Evolutionary conservation across 1,140 invertebrate genomes (phyloP), one percentile per base, ranked within the genome.

Genomic region (Drosophila athabasca): DNA sequence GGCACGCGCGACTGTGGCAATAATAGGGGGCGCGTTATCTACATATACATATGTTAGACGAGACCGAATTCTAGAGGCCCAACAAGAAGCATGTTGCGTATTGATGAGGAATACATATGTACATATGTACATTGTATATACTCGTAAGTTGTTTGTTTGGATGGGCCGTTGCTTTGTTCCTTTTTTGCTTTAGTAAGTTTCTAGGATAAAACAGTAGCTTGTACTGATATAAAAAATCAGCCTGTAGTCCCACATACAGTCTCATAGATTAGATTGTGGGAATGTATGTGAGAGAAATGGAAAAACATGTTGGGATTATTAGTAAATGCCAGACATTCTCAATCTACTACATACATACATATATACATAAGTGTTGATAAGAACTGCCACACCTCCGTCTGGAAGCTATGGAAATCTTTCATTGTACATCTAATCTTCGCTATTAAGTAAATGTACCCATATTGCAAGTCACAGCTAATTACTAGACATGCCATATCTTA

Each of bases 381-480:
- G 58, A n/a, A 9, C 45, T 19, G 46, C 59, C 70, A 73, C 70
- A 51, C 70, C 70, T 64, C 59, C 70, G 52, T 73, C 51, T 73
- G 59, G 55, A 39, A 19, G 31, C 39, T 53, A 54, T 73, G 59
- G 70, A 73, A 73, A 73, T 73, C 59, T 73, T 73, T 73, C 26
- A 62, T 24, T 64, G 39, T 39, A 24, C 17, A 9, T 44, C 7
- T 51, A 41, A 9, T 24, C 9, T 11, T 39, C 48, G 62, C 41
- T 52, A 66, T 66, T 46, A 66, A 44, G 6, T n/a, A 4, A 43
- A 6, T 44, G 29, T 13, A 43, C 24, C 19, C 64, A 69, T 50
- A 49, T 26, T 11, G 51, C 50, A 58, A 64, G 70, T 73, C 68
- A 73, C 31, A 19, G 26, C 57, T 55, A 73, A 57, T 72, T 64